Conservation (phyloP, 2,113 vertebrate species). For the Gymnarchus niloticus region DNA sequence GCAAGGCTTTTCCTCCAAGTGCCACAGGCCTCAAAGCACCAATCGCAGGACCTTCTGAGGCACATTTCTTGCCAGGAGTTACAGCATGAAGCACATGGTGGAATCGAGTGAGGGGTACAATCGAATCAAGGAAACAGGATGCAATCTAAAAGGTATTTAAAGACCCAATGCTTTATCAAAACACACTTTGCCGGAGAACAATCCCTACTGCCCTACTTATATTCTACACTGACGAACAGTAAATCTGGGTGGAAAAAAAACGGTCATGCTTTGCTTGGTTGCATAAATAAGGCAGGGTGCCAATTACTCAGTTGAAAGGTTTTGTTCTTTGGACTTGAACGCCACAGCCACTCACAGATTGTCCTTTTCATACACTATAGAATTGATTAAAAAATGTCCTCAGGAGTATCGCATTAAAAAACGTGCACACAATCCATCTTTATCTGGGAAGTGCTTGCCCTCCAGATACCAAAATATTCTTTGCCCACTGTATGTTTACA, state of each 20-base stretch:
- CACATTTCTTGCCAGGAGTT: not conserved
- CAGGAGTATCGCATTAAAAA: not conserved
- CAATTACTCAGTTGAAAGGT: constrained; percentile 22
- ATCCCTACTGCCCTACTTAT: not conserved
- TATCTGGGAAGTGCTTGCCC: not conserved
- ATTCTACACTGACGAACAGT: not conserved
- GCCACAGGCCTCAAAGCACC: not conserved
- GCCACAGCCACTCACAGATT: not conserved
- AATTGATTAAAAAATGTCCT: not conserved
- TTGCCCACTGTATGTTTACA: not conserved
- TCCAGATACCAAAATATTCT: not conserved
- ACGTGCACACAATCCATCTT: not conserved
- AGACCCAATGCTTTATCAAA: not conserved
- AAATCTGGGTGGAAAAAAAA: not conserved
- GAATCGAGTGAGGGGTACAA: not conserved
- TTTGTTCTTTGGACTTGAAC: constrained; percentile 10
- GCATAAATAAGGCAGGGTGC: constrained; percentile 15
- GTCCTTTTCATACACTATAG: constrained; percentile 12
- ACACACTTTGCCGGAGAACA: not conserved
- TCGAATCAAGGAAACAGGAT: not conserved
- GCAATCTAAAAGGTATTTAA: not conserved
- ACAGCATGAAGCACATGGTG: not conserved
- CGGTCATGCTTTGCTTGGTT: not conserved
- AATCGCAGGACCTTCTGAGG: not conserved
- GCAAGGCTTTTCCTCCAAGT: not conserved